Evolutionary conservation across 1,140 invertebrate species (phyloP).

Genomic region (Lordiphosa collinella): DNA sequence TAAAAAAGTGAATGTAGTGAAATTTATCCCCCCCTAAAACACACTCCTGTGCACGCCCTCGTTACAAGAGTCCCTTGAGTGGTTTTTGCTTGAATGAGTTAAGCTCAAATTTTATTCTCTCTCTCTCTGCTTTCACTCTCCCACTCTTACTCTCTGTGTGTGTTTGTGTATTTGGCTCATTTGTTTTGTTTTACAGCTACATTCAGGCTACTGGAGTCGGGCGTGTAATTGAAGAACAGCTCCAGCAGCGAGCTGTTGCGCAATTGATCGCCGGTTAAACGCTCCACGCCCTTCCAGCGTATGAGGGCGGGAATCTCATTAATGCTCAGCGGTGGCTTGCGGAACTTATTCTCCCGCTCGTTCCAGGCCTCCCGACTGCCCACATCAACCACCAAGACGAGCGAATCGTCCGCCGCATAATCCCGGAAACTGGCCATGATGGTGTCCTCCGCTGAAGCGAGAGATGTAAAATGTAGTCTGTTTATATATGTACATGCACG

Average conservation of each 20-base stretch:
- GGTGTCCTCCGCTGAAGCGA: constrained; percentile 28
- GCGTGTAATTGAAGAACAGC: constrained; percentile 35
- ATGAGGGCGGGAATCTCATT: constrained; percentile 32
- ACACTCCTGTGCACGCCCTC: no score
- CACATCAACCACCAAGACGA: constrained; percentile 53
- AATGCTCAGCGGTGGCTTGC: constrained; percentile 20
- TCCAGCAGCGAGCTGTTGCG: constrained; percentile 27
- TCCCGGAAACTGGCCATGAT: constrained; percentile 40
- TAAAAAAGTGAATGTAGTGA: no score
- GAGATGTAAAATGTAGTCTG: no score
- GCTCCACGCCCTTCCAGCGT: constrained; percentile 52
- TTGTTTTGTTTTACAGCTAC: constrained; percentile 5
- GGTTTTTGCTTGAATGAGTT: constrained; percentile 13
- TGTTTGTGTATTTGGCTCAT: background rate
- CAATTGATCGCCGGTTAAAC: constrained; percentile 46
- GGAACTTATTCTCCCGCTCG: constrained; percentile 32
- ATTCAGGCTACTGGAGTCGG: constrained; percentile 4
- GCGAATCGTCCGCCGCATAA: constrained; percentile 24
- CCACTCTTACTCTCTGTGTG: background rate
- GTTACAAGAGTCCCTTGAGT: background rate
- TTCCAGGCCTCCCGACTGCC: constrained; percentile 46
- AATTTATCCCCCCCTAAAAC: no score
- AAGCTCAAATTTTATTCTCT: constrained; percentile 9
- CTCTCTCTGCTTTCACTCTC: background rate
- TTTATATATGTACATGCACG: no score